These are phyloP conservation scores for Argyrosomus regius DNA, from an alignment of 2,797 vertebrate species.

Conservation along the genomic window DNA sequence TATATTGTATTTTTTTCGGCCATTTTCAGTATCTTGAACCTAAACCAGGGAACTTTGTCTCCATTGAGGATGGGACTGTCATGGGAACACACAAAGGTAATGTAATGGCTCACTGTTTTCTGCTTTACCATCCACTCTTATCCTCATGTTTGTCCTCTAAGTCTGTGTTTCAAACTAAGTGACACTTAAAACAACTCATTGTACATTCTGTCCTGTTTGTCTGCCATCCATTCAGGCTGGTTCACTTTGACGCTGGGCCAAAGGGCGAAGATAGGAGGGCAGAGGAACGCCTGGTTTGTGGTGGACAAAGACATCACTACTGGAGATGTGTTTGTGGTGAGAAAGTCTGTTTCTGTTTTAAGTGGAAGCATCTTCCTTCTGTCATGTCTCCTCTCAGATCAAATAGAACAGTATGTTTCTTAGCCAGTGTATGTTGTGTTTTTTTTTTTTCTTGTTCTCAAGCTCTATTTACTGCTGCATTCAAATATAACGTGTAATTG, in stretches of 20 bases:
- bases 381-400: not conserved
- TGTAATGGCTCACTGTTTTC: not conserved
- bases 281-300: constrained; percentile 91
- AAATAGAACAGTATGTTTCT: not conserved
- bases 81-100: constrained; percentile 93
- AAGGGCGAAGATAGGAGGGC: constrained; percentile 90
- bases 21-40: constrained; percentile 91
- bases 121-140: not conserved
- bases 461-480: not conserved
- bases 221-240: constrained; percentile 85
- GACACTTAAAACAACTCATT: not conserved
- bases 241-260: constrained; percentile 96
- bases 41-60: constrained; percentile 93
- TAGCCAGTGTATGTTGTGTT: not conserved
- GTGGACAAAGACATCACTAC: constrained; percentile 93
- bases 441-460: rapidly evolving
- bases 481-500: no score
- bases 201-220: rapidly evolving
- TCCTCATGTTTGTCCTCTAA: not conserved
- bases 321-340: constrained; percentile 93
- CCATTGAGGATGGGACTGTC: constrained; percentile 90
- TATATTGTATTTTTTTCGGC: not conserved
- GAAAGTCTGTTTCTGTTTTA: constrained; percentile 49
- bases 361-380: not conserved
- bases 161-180: not conserved